Evolutionary conservation across 2,888 invertebrate species (phyloP), one percentile per base, ranked within the genome.

Genomic region (Erebia aethiops): DNA sequence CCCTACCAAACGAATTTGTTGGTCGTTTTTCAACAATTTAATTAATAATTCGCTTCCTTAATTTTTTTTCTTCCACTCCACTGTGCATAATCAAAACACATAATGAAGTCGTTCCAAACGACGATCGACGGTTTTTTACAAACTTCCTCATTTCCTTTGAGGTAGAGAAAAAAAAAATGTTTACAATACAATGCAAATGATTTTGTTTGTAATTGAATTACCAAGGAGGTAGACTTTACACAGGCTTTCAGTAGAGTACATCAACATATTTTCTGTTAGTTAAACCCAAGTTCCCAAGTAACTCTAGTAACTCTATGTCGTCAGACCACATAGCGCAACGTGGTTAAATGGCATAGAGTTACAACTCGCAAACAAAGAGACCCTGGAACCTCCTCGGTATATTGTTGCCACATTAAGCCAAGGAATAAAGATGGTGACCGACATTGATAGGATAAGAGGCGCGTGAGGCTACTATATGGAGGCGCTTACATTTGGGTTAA

Each of bases 91-190:
- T 64, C 52, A 41, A 54, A 64, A 64, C 18, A 41, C 35, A 41
- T 41, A 64, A 64, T 64, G 64, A 41, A 64, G 16, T 64, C 64
- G 64, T 64, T 52, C 16, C 52, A 35, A 64, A 52, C 35, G 52
- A 16, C 35, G 64, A 64, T 41, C 54, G 49, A 49, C 51, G 41
- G 11, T 54, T 64, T 64, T 64, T 64, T 14, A 11, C 16, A 13
- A 52, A 41, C 64, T 54, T 64, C 64, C 54, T 52, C 64, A 54
- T 64, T 64, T 64, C 64, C 64, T 54, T 64, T 64, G 52, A 54
- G 64, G 14, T 16, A 10, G 13, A 52, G 35, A 13, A 41, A 57
- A 64, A 64, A 26, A 64, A 64, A 54, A 54, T 41, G 18, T 41
- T 35, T 13, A 16, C 64, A 16, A 35, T 54, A 18, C 41, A 41